Conservation (phyloP, 1,140 invertebrate species). For the Episyrphus balteatus region DNA sequence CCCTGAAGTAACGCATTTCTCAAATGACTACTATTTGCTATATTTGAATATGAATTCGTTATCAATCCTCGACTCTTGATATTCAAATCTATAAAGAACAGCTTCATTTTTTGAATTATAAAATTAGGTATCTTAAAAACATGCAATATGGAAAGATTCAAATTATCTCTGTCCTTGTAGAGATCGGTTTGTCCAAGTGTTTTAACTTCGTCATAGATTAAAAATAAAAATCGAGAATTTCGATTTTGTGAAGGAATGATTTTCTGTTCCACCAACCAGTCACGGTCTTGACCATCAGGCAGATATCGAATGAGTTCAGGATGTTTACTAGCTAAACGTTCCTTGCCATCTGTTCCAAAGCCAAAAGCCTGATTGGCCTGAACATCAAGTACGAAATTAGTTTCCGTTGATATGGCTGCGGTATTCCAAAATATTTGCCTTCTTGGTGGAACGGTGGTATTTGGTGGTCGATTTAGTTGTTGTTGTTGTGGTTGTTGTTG, state of each 20-base stretch:
- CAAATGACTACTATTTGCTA: slow-evolving; percentile 16
- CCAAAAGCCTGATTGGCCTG: slow-evolving; percentile 34
- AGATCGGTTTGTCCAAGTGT: slow-evolving; percentile 22
- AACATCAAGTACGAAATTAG: slow-evolving; percentile 32
- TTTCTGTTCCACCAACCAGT: slow-evolving; percentile 26
- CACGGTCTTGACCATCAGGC: slow-evolving; percentile 29
- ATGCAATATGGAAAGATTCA: slow-evolving; percentile 26
- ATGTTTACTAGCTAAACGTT: slow-evolving; percentile 33
- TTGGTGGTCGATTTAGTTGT: slow-evolving; percentile 6
- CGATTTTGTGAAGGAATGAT: slow-evolving; percentile 29
- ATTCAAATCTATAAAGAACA: slow-evolving; percentile 32
- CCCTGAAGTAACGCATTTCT: slow-evolving; percentile 20
- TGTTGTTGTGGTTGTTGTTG: slow-evolving; percentile 3
- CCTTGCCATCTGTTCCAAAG: slow-evolving; percentile 29
- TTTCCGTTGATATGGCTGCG: slow-evolving; percentile 25
- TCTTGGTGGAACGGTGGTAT: slow-evolving; percentile 13
- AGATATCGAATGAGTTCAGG: slow-evolving; percentile 33
- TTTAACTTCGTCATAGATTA: slow-evolving; percentile 31
- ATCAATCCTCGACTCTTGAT: slow-evolving; percentile 34
- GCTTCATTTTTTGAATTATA: slow-evolving; percentile 33
- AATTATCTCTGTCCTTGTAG: slow-evolving; percentile 22
- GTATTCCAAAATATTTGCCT: slow-evolving; percentile 36
- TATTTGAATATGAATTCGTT: slow-evolving; percentile 27
- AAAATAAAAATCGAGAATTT: slow-evolving; percentile 28
- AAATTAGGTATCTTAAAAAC: slow-evolving; percentile 28